A percentile compares a stretch with the other conserved stretches of the same genome.
phyloP scores from a whole-genome alignment of 2,888 invertebrate genomes.

The Uropetala carovei region DNA sequence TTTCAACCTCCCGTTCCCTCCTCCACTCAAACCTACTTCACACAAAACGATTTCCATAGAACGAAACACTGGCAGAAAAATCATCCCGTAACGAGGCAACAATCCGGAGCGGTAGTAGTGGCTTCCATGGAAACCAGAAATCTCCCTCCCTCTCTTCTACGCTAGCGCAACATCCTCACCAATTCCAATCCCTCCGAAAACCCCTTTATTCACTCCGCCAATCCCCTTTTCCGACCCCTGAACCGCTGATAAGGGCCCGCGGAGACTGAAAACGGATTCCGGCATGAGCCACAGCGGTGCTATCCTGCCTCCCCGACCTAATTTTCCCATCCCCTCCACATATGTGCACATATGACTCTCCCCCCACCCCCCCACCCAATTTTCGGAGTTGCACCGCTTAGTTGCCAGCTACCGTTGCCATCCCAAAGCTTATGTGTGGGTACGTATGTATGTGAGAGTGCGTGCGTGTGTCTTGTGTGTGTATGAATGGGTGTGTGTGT shows the following conservation, averaged over 20 bases:
- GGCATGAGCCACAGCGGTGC: too few relatives aligned
- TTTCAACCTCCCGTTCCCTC: neutral
- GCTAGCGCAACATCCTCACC: neutral
- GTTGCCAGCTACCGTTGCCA: neutral
- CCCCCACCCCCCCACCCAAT: neutral
- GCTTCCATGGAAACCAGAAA: neutral
- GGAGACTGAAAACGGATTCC: neutral
- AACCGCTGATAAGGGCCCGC: neutral
- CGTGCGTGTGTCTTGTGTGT: too few relatives aligned
- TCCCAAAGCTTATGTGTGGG: too few relatives aligned
- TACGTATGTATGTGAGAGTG: too few relatives aligned
- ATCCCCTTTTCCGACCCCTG: neutral
- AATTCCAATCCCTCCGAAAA: neutral
- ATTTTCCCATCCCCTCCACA: neutral
- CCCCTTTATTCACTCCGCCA: neutral
- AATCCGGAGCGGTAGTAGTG: neutral
- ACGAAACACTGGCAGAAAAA: neutral
- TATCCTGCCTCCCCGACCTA: too few relatives aligned
- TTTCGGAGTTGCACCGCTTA: neutral
- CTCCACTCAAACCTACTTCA: neutral
- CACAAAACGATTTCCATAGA: neutral
- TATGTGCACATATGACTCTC: neutral
- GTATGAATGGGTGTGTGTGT: too few relatives aligned
- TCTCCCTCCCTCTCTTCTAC: neutral
- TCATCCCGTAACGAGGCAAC: neutral